A percentile compares a stretch with the other conserved stretches of the same genome.
These are phyloP conservation scores for Bombus pyrosoma DNA, from an alignment of 1,140 invertebrate genomes.

Conservation along the genomic window DNA sequence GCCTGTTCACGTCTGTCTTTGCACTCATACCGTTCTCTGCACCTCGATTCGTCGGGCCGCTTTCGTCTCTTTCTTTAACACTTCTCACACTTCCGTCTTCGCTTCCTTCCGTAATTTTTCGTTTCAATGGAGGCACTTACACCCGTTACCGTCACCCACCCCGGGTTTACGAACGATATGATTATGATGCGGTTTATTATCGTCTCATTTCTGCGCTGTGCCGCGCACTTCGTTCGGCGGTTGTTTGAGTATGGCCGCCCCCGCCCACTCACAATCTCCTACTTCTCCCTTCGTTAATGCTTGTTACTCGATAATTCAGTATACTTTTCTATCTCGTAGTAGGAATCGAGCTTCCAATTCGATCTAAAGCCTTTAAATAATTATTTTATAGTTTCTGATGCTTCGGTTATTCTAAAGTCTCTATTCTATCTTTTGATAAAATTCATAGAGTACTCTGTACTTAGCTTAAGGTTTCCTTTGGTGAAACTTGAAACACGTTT, in stretches of 20 bases:
- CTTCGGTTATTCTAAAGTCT: not conserved
- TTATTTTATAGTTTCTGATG: not conserved
- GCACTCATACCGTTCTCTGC: conserved; percentile 85
- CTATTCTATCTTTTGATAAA: not conserved
- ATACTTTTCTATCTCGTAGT: conserved; percentile 44
- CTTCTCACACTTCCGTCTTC: conserved; percentile 35
- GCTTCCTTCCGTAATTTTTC: conserved; percentile 19
- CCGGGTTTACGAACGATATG: conserved; percentile 19
- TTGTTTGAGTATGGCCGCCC: conserved; percentile 78
- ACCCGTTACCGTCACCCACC: conserved; percentile 28
- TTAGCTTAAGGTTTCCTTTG: conserved; percentile 15
- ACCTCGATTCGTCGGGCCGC: conserved; percentile 42
- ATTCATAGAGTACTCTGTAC: conserved; percentile 1
- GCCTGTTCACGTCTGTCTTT: conserved; percentile 93
- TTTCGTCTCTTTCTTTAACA: conserved; percentile 14
- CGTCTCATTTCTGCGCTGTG: conserved; percentile 65
- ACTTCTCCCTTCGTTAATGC: conserved; percentile 27
- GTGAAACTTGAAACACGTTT: not conserved
- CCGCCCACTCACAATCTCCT: conserved; percentile 19
- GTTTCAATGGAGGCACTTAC: conserved; percentile 14
- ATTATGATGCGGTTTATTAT: conserved; percentile 52
- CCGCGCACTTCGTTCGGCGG: conserved; percentile 67
- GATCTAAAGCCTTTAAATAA: conserved; percentile 28
- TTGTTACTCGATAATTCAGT: conserved; percentile 8
- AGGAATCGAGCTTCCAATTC: conserved; percentile 44